Percentiles rank a stretch among this genome's conserved stretches.
Conservation (phyloP, 1,140 invertebrate species). For the Antheraea pernyi region DNA sequence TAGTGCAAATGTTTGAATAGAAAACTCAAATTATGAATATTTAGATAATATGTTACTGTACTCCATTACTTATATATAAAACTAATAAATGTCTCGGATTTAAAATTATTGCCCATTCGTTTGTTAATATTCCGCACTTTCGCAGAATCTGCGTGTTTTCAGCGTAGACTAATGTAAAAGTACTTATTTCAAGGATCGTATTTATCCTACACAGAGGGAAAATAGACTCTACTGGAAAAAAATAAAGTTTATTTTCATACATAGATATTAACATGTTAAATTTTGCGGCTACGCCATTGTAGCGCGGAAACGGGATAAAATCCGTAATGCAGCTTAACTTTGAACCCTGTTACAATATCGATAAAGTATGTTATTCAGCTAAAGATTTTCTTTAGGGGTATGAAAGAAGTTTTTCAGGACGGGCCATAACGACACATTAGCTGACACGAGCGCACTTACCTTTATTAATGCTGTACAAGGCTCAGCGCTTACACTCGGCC, state of each 20-base stretch:
- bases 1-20: not conserved
- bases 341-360: slow-evolving; percentile 25
- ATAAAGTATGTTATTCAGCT: slow-evolving; percentile 33
- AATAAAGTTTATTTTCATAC: slow-evolving; percentile 39
- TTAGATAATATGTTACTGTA: not conserved
- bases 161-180: slow-evolving; percentile 34
- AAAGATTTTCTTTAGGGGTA: slow-evolving; percentile 36
- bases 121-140: slow-evolving; percentile 32
- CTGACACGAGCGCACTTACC: slow-evolving; percentile 61
- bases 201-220: slow-evolving; percentile 20
- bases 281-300: slow-evolving; percentile 1
- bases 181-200: slow-evolving; percentile 44
- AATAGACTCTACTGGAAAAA: slow-evolving; percentile 16
- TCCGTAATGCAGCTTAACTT: slow-evolving; percentile 17
- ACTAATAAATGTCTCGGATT: not conserved
- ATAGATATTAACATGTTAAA: slow-evolving; percentile 9
- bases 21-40: not conserved
- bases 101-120: slow-evolving; percentile 1
- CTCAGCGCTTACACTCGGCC: slow-evolving; percentile 43
- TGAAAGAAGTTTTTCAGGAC: slow-evolving; percentile 67
- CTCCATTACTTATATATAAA: not conserved
- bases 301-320: slow-evolving; percentile 38
- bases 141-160: slow-evolving; percentile 33
- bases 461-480: slow-evolving; percentile 71
- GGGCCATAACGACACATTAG: slow-evolving; percentile 73